phyloP scores from a whole-genome alignment of 2,797 vertebrate genomes.

The Pangasius sanitwongsei region DNA sequence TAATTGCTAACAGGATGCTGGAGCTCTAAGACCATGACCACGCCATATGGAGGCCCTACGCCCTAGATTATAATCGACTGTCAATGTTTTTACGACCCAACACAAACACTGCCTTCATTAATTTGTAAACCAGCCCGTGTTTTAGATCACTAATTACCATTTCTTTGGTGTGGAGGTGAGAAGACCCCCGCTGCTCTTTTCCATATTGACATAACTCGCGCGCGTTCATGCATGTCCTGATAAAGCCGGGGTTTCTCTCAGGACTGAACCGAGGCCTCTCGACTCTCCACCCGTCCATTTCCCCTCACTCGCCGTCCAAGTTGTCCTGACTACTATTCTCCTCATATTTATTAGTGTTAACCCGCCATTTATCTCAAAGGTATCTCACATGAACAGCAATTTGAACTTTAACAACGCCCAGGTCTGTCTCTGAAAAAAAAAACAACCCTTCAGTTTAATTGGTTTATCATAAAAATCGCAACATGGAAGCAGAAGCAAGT shows the following conservation, averaged over 20 bases:
- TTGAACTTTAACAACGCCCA: background rate
- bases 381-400: background rate
- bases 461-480: constrained; percentile 30
- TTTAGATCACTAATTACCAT: background rate
- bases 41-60: background rate
- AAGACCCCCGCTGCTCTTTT: constrained; percentile 65
- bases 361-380: background rate
- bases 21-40: background rate
- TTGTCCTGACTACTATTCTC: background rate
- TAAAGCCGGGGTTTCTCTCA: constrained; percentile 79
- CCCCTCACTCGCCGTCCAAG: background rate
- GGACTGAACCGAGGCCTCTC: constrained; percentile 65
- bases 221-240: constrained; percentile 77
- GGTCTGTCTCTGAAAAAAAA: background rate
- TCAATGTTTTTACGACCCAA: background rate
- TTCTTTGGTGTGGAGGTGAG: constrained; percentile 61
- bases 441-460: background rate
- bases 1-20: background rate
- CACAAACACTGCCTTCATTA: background rate
- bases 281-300: constrained; percentile 52
- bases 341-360: constrained; percentile 13
- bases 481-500: constrained; percentile 54
- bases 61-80: background rate
- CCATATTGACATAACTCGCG: constrained; percentile 80
- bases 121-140: background rate